Percentiles rank a stretch among this genome's conserved stretches.
phyloP scores from a whole-genome alignment of 37 sponge, comb jelly and placozoan genomes.

The Cliona cf. orientalis region DNA sequence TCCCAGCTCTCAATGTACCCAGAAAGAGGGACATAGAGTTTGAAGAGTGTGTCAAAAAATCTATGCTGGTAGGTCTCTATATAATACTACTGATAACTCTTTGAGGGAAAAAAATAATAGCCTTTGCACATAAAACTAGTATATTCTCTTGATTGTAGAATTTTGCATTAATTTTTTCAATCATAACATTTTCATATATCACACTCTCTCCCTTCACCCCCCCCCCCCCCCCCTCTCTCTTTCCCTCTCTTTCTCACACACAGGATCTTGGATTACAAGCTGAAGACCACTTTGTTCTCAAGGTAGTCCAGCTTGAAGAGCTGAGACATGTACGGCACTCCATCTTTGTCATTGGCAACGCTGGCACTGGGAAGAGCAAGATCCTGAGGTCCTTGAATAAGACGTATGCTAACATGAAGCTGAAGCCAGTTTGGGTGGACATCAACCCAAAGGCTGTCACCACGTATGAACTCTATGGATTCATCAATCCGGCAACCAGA shows the following conservation, averaged over 20 bases:
- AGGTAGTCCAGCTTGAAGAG: conserved; percentile 97
- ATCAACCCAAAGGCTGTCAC: conserved; percentile 98
- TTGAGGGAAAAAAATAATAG: too few species aligned
- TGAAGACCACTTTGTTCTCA: conserved; percentile 97
- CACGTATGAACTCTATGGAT: conserved; percentile 93
- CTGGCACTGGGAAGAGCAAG: conserved; percentile 87
- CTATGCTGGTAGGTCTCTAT: conserved; percentile 61
- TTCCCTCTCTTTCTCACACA: not conserved
- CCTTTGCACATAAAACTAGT: too few species aligned
- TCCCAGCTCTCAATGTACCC: conserved; percentile 97
- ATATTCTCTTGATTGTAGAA: too few species aligned
- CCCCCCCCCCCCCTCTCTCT: not conserved
- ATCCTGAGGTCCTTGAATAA: conserved; percentile 89
- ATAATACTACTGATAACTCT: not conserved
- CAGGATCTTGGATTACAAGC: conserved; percentile 93
- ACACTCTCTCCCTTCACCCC: too few species aligned
- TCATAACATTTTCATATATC: not conserved
- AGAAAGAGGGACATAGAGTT: conserved; percentile 95
- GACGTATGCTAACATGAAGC: conserved; percentile 88
- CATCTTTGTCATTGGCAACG: conserved; percentile 97
- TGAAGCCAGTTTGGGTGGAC: conserved; percentile 91
- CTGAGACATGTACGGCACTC: conserved; percentile 94
- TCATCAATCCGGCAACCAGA: conserved; percentile 96
- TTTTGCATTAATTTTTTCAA: not conserved
- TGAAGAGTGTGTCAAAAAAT: conserved; percentile 86